These are phyloP conservation scores for Acanthosepion esculentum DNA, from an alignment of 2,888 invertebrate species.

Conservation along the genomic window DNA sequence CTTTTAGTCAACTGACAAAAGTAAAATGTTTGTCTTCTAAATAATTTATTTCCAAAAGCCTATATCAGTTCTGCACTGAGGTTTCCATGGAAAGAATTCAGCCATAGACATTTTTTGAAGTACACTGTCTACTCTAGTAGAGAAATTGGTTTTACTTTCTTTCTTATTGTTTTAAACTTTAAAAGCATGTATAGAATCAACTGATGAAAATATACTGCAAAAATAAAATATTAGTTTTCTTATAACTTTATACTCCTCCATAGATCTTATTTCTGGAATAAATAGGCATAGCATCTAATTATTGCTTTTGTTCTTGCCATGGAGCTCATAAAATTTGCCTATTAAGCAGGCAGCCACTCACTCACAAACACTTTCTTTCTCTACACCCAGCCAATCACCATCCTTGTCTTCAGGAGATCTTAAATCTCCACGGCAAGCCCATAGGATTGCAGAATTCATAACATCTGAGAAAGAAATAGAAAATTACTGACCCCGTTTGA, in stretches of 20 bases:
- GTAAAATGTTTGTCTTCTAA: too few species aligned
- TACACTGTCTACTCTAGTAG: too few species aligned
- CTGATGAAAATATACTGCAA: not conserved
- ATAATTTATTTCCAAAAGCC: too few species aligned
- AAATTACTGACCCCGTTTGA: constrained; percentile 33
- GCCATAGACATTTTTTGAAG: too few species aligned
- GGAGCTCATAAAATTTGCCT: not conserved
- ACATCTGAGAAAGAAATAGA: constrained; percentile 33
- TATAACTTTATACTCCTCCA: not conserved
- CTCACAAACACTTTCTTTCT: not conserved
- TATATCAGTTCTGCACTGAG: too few species aligned
- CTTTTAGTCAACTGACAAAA: too few species aligned
- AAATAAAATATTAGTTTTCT: constrained; percentile 3
- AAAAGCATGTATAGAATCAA: not conserved
- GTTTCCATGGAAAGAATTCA: too few species aligned
- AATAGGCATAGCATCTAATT: not conserved
- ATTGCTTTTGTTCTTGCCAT: constrained; percentile 33
- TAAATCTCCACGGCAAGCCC: constrained; percentile 33
- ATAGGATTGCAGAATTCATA: constrained; percentile 13
- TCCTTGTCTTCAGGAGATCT: not conserved
- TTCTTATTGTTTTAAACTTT: not conserved
- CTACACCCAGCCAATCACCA: not conserved
- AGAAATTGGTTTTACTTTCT: too few species aligned
- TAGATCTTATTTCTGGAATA: not conserved
- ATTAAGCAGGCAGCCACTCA: constrained; percentile 1